Percentiles rank a stretch among this genome's conserved stretches.
Evolutionary conservation across 2,113 vertebrate genomes (phyloP).

Genomic region (Gopherus flavomarginatus): DNA sequence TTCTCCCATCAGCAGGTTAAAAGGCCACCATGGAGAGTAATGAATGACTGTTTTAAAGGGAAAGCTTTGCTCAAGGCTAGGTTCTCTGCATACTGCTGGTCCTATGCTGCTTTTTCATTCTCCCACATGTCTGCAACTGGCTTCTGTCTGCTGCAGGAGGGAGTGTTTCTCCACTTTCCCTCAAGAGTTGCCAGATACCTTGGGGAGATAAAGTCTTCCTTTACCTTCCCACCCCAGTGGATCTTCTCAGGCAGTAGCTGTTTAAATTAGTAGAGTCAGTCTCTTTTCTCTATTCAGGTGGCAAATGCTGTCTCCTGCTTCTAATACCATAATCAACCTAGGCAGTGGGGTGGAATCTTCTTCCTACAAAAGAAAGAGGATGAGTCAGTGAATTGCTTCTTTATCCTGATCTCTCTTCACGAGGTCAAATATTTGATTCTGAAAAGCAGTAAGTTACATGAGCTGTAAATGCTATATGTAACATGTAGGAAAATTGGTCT

Average conservation of each 20-base stretch:
- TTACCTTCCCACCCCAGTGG: neutral
- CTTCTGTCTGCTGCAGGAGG: neutral
- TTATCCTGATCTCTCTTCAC: neutral
- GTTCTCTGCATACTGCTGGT: neutral
- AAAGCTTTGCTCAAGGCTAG: neutral
- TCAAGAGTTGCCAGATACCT: neutral
- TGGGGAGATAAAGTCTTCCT: neutral
- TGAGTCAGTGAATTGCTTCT: neutral
- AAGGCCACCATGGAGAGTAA: neutral
- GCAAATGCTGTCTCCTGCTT: slow-evolving; percentile 14
- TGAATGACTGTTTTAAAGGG: neutral
- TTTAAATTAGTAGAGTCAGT: neutral
- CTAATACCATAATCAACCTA: neutral
- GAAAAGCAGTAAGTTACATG: neutral
- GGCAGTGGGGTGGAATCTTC: neutral
- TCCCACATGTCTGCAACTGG: neutral
- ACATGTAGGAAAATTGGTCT: neutral
- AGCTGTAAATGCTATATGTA: neutral
- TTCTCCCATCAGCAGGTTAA: neutral
- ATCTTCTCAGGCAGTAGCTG: neutral
- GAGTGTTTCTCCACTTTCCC: neutral
- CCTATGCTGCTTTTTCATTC: neutral
- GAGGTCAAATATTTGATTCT: neutral
- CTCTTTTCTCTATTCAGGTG: neutral
- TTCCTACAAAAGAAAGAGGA: neutral